Percentiles rank a stretch among this genome's conserved stretches.
Evolutionary conservation across 30 jellyfish, hydroid and myxozoan genomes (phyloP).

Genomic region (Rhopilema esculentum): DNA sequence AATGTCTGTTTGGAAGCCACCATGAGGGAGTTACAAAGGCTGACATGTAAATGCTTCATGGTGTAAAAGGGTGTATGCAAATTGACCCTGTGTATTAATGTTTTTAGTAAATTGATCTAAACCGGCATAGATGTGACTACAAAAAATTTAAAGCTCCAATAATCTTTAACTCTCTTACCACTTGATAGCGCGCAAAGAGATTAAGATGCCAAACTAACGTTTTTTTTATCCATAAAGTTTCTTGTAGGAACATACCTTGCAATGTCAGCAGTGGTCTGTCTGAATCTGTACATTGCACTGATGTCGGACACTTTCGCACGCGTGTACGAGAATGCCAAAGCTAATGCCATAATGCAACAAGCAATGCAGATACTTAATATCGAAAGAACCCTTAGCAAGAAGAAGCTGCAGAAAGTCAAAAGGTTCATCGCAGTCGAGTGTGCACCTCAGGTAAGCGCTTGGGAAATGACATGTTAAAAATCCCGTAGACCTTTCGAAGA

Average conservation of each 20-base stretch:
- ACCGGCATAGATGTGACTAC: no score
- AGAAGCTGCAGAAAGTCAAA: slow-evolving; percentile 77
- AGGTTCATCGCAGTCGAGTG: slow-evolving; percentile 91
- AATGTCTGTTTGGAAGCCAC: no score
- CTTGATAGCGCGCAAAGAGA: background rate
- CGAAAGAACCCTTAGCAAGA: slow-evolving; percentile 88
- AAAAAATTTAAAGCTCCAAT: background rate
- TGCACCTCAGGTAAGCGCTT: slow-evolving; percentile 93
- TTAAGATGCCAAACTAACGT: background rate
- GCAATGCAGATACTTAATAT: slow-evolving; percentile 91
- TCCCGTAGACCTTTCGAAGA: no score
- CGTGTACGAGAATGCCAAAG: slow-evolving; percentile 97
- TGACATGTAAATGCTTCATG: no score
- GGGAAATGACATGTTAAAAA: no score
- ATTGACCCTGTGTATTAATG: no score
- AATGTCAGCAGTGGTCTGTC: slow-evolving; percentile 93
- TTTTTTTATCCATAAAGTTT: slow-evolving; percentile 30
- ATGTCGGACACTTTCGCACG: slow-evolving; percentile 98
- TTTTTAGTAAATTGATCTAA: no score
- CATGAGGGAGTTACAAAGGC: no score
- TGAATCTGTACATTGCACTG: slow-evolving; percentile 91
- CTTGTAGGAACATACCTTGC: slow-evolving; percentile 98
- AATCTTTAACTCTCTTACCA: background rate
- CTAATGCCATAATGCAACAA: slow-evolving; percentile 98
- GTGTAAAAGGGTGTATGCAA: no score